Conservation (phyloP, 1,140 invertebrate genomes). For the Nebria ingens region DNA sequence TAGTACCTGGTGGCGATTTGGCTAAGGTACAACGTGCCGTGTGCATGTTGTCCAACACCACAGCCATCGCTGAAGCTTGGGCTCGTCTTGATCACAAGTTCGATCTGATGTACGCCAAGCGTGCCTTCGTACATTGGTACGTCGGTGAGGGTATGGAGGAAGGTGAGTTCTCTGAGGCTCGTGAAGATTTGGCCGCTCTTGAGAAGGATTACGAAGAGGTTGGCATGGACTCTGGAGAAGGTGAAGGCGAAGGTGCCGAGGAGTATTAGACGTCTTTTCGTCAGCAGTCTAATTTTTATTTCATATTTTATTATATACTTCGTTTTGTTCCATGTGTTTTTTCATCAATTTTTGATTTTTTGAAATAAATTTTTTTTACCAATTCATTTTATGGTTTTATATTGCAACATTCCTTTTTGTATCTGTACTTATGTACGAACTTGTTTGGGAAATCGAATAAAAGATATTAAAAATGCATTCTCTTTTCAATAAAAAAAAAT, state of each 20-base stretch:
- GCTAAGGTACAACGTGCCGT: constrained; percentile 61
- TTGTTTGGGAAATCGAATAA: too few relatives aligned
- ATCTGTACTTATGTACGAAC: too few relatives aligned
- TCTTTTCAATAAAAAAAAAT: too few relatives aligned
- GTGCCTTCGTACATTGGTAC: constrained; percentile 75
- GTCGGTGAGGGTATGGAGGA: constrained; percentile 78
- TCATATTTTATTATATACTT: not conserved
- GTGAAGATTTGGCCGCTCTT: constrained; percentile 70
- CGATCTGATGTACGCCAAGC: constrained; percentile 68
- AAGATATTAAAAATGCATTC: too few relatives aligned
- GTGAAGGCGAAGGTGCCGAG: constrained; percentile 56
- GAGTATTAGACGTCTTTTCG: constrained; percentile 42
- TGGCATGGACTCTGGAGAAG: constrained; percentile 60
- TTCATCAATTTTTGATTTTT: not conserved
- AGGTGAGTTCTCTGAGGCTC: constrained; percentile 71
- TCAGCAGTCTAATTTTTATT: not conserved
- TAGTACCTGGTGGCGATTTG: constrained; percentile 72
- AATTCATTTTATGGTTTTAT: not conserved
- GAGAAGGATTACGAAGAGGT: constrained; percentile 77
- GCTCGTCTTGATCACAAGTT: constrained; percentile 68
- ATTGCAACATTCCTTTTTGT: not conserved
- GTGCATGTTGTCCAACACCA: constrained; percentile 74
- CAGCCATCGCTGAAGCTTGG: constrained; percentile 73
- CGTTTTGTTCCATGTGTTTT: not conserved
- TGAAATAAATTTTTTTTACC: constrained; percentile 7